phyloP scores from a whole-genome alignment of 2,888 invertebrate genomes.

The Empis livida region DNA sequence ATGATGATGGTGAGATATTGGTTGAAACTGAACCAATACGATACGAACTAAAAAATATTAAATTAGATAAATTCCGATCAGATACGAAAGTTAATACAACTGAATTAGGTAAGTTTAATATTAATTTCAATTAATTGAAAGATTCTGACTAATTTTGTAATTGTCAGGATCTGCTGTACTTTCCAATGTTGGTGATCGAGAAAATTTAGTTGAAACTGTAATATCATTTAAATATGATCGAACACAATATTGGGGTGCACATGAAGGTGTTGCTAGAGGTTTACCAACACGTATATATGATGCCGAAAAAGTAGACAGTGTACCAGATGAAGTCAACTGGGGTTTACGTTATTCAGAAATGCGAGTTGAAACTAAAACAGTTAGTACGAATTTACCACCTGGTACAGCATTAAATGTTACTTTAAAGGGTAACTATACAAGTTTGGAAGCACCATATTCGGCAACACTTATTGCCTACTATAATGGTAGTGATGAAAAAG shows the following conservation, averaged over 20 bases:
- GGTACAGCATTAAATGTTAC: conserved; percentile 76
- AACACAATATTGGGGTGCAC: conserved; percentile 64
- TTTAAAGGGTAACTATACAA: conserved; percentile 57
- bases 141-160: neutral
- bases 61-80: conserved; percentile 42
- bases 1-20: conserved; percentile 58
- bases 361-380: conserved; percentile 38
- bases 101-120: conserved; percentile 38
- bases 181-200: conserved; percentile 42
- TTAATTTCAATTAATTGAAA: neutral
- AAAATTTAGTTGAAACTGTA: conserved; percentile 55
- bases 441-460: conserved; percentile 59
- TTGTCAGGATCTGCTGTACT: conserved; percentile 30
- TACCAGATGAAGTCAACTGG: conserved; percentile 51
- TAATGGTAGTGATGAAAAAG: conserved; percentile 28
- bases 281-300: conserved; percentile 30
- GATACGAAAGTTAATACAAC: conserved; percentile 41
- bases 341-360: conserved; percentile 45
- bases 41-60: conserved; percentile 60
- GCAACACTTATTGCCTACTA: conserved; percentile 53
- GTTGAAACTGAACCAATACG: conserved; percentile 66
- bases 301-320: conserved; percentile 33
- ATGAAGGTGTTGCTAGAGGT: conserved; percentile 43
- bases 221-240: conserved; percentile 59
- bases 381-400: conserved; percentile 54